Evolutionary conservation across 2,888 invertebrate genomes (phyloP).

Genomic region (Sycophila texana): DNA sequence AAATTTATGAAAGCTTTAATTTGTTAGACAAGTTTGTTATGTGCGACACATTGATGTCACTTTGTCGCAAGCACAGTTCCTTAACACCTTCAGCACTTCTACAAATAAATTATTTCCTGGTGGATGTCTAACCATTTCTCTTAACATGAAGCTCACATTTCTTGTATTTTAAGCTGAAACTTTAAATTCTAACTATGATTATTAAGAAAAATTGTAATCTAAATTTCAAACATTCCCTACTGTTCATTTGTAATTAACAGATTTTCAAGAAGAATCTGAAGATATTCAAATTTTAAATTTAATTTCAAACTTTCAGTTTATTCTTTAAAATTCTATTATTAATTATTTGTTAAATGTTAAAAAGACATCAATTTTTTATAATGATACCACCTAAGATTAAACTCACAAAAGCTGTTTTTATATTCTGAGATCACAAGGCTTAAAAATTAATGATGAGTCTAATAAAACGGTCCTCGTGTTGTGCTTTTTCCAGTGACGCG

Average conservation of each 20-base stretch:
- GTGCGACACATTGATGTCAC: constrained; percentile 7
- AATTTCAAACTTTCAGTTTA: neutral
- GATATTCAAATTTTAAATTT: neutral
- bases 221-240: too few species aligned
- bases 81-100: constrained; percentile 35
- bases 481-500: constrained; percentile 71
- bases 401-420: neutral
- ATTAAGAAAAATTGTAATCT: too few species aligned
- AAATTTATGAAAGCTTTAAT: too few species aligned
- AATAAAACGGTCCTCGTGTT: constrained; percentile 61
- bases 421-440: neutral
- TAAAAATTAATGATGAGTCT: neutral
- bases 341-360: too few species aligned
- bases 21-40: too few species aligned
- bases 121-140: neutral
- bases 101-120: constrained; percentile 6
- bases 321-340: neutral
- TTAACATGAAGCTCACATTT: neutral
- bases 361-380: neutral
- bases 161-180: too few species aligned
- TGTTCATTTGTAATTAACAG: too few species aligned
- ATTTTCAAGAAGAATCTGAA: neutral
- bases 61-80: constrained; percentile 73
- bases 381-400: constrained; percentile 2
- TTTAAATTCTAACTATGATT: too few species aligned